Conservation (phyloP, 2,797 vertebrate genomes). For the Austrolebias charrua region DNA sequence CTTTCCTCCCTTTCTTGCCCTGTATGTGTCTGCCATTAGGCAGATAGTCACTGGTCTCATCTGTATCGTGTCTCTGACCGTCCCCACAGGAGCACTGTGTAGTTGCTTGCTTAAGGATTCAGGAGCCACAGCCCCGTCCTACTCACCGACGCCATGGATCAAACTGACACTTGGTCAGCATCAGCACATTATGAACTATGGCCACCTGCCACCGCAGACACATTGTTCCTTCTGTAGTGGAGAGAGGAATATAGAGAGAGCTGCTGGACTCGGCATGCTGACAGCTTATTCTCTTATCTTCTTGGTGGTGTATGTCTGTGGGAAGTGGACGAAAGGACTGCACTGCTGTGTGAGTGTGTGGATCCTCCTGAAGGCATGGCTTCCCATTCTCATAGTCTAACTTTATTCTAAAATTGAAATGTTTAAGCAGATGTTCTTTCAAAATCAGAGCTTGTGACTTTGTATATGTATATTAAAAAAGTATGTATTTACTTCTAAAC, state of each 20-base stretch:
- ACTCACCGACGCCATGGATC: constrained; percentile 74
- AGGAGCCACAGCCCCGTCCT: constrained; percentile 76
- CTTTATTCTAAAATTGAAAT: constrained; percentile 25
- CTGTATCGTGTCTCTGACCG: constrained; percentile 78
- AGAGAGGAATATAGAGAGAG: constrained; percentile 83
- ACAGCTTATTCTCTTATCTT: constrained; percentile 77
- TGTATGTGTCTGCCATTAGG: constrained; percentile 82
- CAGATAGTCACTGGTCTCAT: constrained; percentile 79
- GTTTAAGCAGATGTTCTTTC: neutral
- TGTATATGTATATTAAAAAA: too few relatives aligned
- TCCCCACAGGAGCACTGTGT: constrained; percentile 73
- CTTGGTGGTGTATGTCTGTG: constrained; percentile 56
- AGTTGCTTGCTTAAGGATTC: constrained; percentile 79
- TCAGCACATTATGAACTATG: constrained; percentile 89
- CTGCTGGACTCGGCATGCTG: constrained; percentile 63
- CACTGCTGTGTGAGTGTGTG: constrained; percentile 56
- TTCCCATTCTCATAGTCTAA: constrained; percentile 29
- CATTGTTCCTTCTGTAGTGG: constrained; percentile 86
- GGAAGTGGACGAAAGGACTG: constrained; percentile 57
- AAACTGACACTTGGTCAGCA: constrained; percentile 87
- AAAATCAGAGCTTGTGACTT: too few relatives aligned
- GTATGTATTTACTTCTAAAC: too few relatives aligned
- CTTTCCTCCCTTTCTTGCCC: constrained; percentile 47
- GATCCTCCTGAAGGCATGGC: constrained; percentile 41
- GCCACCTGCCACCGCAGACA: constrained; percentile 82